phyloP scores from a whole-genome alignment of 30 jellyfish, hydroid and myxozoan species.

The Turritopsis dohrnii region DNA sequence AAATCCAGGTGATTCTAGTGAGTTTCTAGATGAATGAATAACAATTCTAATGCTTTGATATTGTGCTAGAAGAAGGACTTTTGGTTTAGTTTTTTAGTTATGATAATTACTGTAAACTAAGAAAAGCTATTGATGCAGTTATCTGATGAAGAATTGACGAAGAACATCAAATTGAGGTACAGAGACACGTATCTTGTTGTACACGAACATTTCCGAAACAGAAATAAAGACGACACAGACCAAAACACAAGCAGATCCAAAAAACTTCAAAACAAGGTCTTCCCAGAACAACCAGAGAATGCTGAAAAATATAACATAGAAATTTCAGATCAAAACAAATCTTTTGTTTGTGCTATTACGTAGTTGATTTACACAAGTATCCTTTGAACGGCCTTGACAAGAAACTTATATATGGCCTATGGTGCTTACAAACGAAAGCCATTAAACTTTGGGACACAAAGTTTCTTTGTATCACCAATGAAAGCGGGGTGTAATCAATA shows the following conservation, averaged over 20 bases:
- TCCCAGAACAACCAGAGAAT: background rate
- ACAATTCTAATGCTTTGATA: background rate
- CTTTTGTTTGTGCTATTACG: background rate
- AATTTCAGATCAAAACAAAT: background rate
- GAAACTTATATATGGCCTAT: too few relatives aligned
- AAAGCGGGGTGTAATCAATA: too few relatives aligned
- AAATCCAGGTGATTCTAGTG: too few relatives aligned
- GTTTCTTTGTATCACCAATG: too few relatives aligned
- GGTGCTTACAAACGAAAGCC: too few relatives aligned
- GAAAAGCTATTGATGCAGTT: background rate
- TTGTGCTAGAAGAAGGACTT: background rate
- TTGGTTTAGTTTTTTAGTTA: background rate
- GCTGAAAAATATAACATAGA: background rate
- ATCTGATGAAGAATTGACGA: background rate
- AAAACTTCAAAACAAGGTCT: background rate
- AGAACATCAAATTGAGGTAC: conserved; percentile 6
- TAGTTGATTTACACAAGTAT: background rate
- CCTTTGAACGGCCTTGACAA: background rate
- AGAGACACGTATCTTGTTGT: conserved; percentile 12
- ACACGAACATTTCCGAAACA: background rate
- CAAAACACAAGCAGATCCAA: background rate
- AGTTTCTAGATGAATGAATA: too few relatives aligned
- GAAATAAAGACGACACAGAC: background rate
- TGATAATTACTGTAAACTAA: background rate
- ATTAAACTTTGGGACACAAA: too few relatives aligned